Base-by-base conservation (phyloP, 2,797 vertebrate species). In the Sebastolobus altivelis region DNA sequence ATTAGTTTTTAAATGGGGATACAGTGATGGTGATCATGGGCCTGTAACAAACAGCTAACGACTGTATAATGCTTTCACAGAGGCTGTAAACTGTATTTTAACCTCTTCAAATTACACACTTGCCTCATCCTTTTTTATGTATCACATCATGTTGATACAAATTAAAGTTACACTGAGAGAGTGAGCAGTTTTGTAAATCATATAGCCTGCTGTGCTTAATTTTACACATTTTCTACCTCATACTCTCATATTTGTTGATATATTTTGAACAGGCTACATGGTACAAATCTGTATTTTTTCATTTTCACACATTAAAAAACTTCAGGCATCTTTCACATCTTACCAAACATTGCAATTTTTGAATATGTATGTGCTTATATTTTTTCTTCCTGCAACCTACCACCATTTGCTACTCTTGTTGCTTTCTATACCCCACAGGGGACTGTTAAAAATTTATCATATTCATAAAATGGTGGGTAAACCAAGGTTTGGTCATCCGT, bases 401-500 rank as follows among this genome's bases (percentile, higher is more conserved):
- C n/a, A 40, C 4, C 0, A 27, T 55, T 55, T 55, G 12, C 20
- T 29, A 70, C 18, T 59, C 22, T 13, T 25, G 10, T 8, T 14
- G 33, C n/a, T 16, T 37, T 29, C 13, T 43, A 2, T n/a, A 38
- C n/a, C 2, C 25, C 38, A 27, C 13, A 20, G 18, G 11, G 35
- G 7, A 65, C 1, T 35, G 37, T 80, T 68, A 70, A 75, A 82
- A n/a, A 22, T 73, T 29, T 56, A 20, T 68, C 46, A 63, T 59
- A 56, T 76, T 79, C 33, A 70, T 65, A 8, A 76, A 79, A 74
- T 25, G 7, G 9, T 29, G 52, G 37, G 40, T 71, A 68, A 82
- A 38, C 49, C 33, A 25, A 75, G 40, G 2, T 65, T 20, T 65
- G 72, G 55, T 59, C 60, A 71, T 82, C 37, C 49, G 16, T 70